These are phyloP conservation scores for Pteropus alecto DNA, from an alignment of 2,113 vertebrate species.

Conservation along the genomic window DNA sequence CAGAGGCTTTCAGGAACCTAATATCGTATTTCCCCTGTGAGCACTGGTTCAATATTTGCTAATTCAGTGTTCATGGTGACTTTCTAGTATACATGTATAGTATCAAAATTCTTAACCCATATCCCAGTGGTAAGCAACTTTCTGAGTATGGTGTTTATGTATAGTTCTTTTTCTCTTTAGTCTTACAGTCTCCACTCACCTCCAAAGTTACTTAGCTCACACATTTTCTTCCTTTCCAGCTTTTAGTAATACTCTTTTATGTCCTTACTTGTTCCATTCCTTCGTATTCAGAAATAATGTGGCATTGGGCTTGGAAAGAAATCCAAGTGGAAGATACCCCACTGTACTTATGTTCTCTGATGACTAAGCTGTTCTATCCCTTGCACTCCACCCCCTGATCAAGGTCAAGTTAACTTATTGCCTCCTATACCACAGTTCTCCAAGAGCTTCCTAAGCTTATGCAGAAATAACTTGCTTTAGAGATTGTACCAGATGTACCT, in stretches of 20 bases:
- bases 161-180: neutral
- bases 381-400: neutral
- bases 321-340: neutral
- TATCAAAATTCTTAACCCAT: neutral
- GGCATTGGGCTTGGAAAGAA: neutral
- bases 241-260: neutral
- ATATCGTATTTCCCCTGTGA: neutral
- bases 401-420: neutral
- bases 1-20: neutral
- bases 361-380: neutral
- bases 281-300: neutral
- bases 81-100: neutral
- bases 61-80: neutral
- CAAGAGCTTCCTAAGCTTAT: neutral
- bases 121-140: neutral
- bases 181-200: neutral
- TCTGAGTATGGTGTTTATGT: neutral
- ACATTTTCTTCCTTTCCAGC: neutral
- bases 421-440: neutral
- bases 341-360: neutral
- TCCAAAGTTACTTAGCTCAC: neutral
- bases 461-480: conserved; percentile 6
- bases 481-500: neutral
- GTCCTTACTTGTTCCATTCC: neutral
- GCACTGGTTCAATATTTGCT: neutral